A percentile compares a stretch with the other conserved stretches of the same genome.
These are phyloP conservation scores for Labeo catla DNA, from an alignment of 2,113 vertebrate genomes.

Conservation along the genomic window DNA sequence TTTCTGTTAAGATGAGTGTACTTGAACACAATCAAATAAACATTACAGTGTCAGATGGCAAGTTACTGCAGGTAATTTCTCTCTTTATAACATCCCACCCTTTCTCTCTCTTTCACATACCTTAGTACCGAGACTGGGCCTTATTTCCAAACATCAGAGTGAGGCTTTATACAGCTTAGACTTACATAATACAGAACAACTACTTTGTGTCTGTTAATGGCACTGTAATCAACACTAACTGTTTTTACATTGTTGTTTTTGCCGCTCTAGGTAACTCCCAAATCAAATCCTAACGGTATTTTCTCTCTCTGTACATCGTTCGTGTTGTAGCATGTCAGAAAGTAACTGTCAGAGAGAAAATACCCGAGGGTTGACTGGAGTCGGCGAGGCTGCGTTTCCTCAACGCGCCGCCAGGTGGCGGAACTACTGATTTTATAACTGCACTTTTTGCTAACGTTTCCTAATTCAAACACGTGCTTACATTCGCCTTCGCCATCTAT, in stretches of 20 bases:
- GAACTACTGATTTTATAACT: background rate
- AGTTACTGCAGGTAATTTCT: conserved; percentile 15
- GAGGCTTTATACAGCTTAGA: background rate
- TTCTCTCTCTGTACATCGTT: conserved; percentile 38
- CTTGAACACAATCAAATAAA: conserved; percentile 9
- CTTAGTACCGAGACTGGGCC: background rate
- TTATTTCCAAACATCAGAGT: background rate
- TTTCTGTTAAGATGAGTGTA: background rate
- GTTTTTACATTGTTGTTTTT: conserved; percentile 32
- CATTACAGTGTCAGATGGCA: background rate
- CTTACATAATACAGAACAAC: background rate
- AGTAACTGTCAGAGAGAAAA: conserved; percentile 57
- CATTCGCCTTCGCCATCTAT: background rate
- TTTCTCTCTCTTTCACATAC: background rate
- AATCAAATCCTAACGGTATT: conserved; percentile 67
- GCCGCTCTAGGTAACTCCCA: conserved; percentile 43
- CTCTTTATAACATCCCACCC: background rate
- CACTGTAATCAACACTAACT: background rate
- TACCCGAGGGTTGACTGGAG: conserved; percentile 34
- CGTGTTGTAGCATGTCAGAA: conserved; percentile 56
- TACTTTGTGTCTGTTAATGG: background rate
- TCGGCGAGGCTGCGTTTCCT: conserved; percentile 13
- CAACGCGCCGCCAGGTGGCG: conserved; percentile 26
- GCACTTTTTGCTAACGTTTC: background rate
- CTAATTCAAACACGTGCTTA: background rate